A percentile compares a stretch with the other conserved stretches of the same genome.
phyloP scores from a whole-genome alignment of 2,113 vertebrate genomes.

The Actinemys pallida region DNA sequence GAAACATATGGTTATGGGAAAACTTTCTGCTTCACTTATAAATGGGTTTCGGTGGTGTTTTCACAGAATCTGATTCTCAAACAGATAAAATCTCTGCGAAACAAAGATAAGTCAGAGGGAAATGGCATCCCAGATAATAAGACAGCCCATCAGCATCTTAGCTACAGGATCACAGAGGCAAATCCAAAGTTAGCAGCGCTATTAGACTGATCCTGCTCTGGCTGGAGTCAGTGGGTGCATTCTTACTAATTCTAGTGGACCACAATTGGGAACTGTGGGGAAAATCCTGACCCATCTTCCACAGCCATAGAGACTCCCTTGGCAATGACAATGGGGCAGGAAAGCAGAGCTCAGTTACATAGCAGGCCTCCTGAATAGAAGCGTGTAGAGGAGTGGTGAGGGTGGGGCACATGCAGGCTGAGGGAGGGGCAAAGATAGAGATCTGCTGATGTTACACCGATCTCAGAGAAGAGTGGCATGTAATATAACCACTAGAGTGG shows the following conservation, averaged over 20 bases:
- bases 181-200: background rate
- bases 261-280: background rate
- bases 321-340: rapidly evolving
- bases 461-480: conserved; percentile 11
- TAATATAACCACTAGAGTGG: conserved; percentile 43
- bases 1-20: conserved; percentile 81
- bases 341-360: rapidly evolving
- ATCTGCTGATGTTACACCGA: background rate
- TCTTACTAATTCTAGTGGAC: background rate
- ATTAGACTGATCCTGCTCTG: background rate
- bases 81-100: conserved; percentile 47
- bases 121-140: conserved; percentile 34
- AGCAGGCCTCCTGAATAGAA: background rate
- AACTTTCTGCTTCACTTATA: conserved; percentile 49
- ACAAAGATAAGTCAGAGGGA: conserved; percentile 44
- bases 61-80: conserved; percentile 36
- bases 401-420: background rate
- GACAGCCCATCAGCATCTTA: background rate
- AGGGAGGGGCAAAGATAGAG: background rate
- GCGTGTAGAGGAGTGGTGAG: background rate
- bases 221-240: background rate
- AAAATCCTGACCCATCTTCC: background rate
- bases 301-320: rapidly evolving
- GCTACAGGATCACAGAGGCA: background rate
- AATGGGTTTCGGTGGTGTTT: conserved; percentile 68